Conservation (phyloP, 2,113 vertebrate species). For the Microtus oregoni region DNA sequence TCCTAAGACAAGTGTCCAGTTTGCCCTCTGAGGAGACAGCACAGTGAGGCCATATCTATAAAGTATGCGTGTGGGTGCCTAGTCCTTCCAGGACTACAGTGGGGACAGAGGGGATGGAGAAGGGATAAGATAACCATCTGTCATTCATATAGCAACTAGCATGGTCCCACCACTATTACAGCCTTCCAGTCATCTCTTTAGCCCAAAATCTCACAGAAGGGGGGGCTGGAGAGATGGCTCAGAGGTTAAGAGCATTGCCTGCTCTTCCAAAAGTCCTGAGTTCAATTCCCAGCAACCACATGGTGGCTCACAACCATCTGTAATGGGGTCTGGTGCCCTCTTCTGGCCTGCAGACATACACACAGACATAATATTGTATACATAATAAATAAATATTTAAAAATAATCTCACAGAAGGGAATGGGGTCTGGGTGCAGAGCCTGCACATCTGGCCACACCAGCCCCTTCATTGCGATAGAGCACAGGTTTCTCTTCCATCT, state of each 20-base stretch:
- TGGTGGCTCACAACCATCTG: too few relatives aligned
- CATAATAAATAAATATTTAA: too few relatives aligned
- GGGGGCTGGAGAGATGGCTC: too few relatives aligned
- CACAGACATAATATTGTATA: too few relatives aligned
- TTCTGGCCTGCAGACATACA: too few relatives aligned
- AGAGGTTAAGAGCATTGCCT: too few relatives aligned
- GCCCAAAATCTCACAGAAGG: neutral
- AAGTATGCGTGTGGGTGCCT: neutral
- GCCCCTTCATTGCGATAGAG: neutral
- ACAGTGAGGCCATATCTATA: neutral
- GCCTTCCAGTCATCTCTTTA: neutral
- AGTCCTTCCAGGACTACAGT: neutral
- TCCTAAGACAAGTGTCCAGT: neutral
- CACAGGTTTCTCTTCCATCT: neutral
- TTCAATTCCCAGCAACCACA: too few relatives aligned
- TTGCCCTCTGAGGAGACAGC: neutral
- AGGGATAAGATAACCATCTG: neutral
- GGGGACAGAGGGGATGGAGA: neutral
- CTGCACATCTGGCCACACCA: accelerated
- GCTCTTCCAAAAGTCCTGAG: too few relatives aligned
- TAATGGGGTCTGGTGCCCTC: too few relatives aligned
- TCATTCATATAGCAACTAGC: neutral
- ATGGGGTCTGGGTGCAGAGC: neutral
- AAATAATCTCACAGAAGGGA: neutral
- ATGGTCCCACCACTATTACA: neutral